A percentile compares a stretch with the other conserved stretches of the same genome.
phyloP scores from a whole-genome alignment of 2,888 invertebrate species.

The Abrostola tripartita region DNA sequence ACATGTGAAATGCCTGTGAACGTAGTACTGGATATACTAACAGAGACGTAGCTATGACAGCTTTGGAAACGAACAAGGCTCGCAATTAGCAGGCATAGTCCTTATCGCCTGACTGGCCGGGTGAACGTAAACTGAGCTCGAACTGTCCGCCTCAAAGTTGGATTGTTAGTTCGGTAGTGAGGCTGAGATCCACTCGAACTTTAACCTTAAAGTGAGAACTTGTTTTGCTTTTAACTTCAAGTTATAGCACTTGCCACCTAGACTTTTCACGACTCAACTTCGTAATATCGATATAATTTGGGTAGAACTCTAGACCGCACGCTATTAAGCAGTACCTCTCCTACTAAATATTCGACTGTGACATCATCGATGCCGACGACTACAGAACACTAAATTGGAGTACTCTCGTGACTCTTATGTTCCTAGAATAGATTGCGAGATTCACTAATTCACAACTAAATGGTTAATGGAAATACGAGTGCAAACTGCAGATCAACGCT shows the following conservation, averaged over 20 bases:
- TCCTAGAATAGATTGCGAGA: conserved; percentile 8
- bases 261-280: no score
- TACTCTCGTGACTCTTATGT: background rate
- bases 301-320: no score
- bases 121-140: conserved; percentile 10
- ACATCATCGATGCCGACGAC: background rate
- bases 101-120: background rate
- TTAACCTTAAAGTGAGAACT: no score
- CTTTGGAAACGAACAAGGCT: conserved; percentile 10
- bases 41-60: background rate
- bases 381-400: background rate
- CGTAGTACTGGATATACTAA: conserved; percentile 11
- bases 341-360: background rate
- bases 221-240: no score
- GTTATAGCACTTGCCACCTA: no score
- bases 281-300: no score
- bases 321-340: no score
- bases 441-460: conserved; percentile 26
- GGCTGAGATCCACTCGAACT: no score
- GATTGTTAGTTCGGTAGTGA: background rate
- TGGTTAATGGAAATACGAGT: conserved; percentile 28
- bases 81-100: conserved; percentile 23
- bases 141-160: background rate
- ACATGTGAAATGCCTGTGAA: background rate
- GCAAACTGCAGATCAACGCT: conserved; percentile 35